Evolutionary conservation across 2,888 invertebrate genomes (phyloP).

Genomic region (Agonum fuliginosum): DNA sequence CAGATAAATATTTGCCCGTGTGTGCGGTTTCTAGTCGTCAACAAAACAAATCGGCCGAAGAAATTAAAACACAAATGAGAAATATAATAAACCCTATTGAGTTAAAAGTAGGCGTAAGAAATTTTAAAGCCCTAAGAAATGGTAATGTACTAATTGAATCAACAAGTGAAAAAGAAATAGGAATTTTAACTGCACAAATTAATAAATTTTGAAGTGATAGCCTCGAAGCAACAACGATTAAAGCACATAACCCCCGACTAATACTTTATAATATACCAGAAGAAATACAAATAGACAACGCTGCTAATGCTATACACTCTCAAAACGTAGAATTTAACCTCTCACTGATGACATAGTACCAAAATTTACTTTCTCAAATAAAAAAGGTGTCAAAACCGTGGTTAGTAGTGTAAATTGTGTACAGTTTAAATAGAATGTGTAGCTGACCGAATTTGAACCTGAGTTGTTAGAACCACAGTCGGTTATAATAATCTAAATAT

Average conservation of each 20-base stretch:
- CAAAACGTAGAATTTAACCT: not conserved
- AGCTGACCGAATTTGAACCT: too few species aligned
- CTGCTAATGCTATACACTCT: not conserved
- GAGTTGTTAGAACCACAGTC: too few species aligned
- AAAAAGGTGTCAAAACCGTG: not conserved
- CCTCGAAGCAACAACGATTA: not conserved
- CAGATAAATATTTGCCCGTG: too few species aligned
- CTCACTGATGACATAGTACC: not conserved
- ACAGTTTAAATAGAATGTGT: too few species aligned
- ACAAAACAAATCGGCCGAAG: not conserved
- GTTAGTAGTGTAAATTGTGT: too few species aligned
- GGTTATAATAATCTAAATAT: too few species aligned
- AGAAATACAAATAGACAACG: not conserved
- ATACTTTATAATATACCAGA: not conserved
- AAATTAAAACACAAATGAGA: not conserved
- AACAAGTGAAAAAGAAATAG: slow-evolving; percentile 8
- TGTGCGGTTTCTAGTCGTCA: too few species aligned
- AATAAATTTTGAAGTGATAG: not conserved
- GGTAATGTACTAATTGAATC: not conserved
- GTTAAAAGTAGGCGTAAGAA: not conserved
- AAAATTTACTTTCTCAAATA: not conserved
- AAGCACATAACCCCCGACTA: not conserved
- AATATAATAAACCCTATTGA: not conserved
- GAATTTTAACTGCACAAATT: not conserved
- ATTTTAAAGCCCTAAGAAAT: not conserved